Evolutionary conservation across 2,888 invertebrate species (phyloP).

Genomic region (Pediacus dermestoides): DNA sequence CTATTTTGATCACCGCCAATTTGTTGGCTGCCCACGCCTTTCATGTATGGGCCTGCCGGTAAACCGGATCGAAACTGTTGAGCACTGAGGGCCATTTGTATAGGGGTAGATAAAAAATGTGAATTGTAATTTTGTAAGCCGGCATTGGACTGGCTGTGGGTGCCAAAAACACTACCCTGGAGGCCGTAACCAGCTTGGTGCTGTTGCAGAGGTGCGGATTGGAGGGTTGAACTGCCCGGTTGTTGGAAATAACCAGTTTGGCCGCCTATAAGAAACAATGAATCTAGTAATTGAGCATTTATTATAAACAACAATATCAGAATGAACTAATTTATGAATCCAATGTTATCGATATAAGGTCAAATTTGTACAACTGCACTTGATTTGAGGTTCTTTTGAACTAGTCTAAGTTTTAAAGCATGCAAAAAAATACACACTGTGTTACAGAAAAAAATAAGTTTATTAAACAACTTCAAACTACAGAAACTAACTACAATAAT

Average conservation of each 20-base stretch:
- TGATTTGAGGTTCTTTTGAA: too few species aligned
- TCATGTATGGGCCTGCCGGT: constrained; percentile 51
- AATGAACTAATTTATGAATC: constrained; percentile 4
- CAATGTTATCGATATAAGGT: neutral
- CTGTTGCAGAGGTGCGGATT: constrained; percentile 47
- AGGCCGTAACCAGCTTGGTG: constrained; percentile 51
- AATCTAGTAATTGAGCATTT: constrained; percentile 1
- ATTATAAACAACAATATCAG: constrained; percentile 5
- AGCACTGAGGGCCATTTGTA: constrained; percentile 59
- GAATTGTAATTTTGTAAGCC: constrained; percentile 55
- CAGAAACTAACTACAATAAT: constrained; percentile 25
- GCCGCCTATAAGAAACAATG: constrained; percentile 44
- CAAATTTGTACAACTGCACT: constrained; percentile 9
- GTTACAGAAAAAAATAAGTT: constrained; percentile 25
- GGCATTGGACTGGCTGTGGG: constrained; percentile 49
- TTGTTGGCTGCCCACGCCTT: constrained; percentile 38
- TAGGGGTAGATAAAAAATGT: constrained; percentile 60
- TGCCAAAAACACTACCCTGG: constrained; percentile 52
- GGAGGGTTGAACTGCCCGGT: constrained; percentile 49
- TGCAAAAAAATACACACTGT: constrained; percentile 33
- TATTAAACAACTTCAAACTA: constrained; percentile 27
- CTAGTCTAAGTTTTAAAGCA: too few species aligned
- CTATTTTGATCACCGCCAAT: constrained; percentile 36
- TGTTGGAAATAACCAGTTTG: constrained; percentile 54
- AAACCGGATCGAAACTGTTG: constrained; percentile 63